Conservation (phyloP, 1,140 invertebrate species). For the Bradysia coprophila region DNA sequence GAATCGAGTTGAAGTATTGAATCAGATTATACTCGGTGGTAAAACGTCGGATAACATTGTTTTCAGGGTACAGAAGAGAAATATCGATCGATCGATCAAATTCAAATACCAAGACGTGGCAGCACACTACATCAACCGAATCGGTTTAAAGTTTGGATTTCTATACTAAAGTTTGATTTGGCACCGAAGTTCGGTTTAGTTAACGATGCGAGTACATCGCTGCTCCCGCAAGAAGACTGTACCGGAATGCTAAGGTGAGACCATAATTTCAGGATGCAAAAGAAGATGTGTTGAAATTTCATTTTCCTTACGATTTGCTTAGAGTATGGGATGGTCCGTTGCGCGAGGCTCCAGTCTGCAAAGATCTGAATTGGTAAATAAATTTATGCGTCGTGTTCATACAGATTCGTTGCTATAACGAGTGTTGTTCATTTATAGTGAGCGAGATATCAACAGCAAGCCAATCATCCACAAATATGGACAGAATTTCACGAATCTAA, state of each 20-base stretch:
- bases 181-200: conserved; percentile 20
- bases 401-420: conserved; percentile 1
- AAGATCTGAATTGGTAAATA: conserved; percentile 59
- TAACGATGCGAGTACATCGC: conserved; percentile 33
- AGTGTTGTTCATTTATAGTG: not conserved
- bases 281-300: too few relatives aligned
- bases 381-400: not conserved
- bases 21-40: too few relatives aligned
- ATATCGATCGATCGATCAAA: conserved; percentile 21
- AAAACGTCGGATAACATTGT: too few relatives aligned
- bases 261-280: too few relatives aligned
- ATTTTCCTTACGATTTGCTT: too few relatives aligned
- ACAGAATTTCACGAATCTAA: conserved; percentile 43
- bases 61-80: conserved; percentile 13
- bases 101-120: conserved; percentile 16
- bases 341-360: conserved; percentile 53
- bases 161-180: conserved; percentile 65
- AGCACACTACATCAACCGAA: conserved; percentile 23
- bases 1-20: too few relatives aligned
- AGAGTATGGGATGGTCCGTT: conserved; percentile 70
- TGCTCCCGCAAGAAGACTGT: conserved; percentile 44
- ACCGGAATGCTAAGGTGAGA: conserved; percentile 63
- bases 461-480: conserved; percentile 9
- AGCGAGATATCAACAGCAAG: conserved; percentile 2
- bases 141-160: conserved; percentile 68